Percentiles rank a stretch among this genome's conserved stretches.
These are phyloP conservation scores for Cepaea nemoralis DNA, from an alignment of 1,140 invertebrate genomes.

Conservation along the genomic window DNA sequence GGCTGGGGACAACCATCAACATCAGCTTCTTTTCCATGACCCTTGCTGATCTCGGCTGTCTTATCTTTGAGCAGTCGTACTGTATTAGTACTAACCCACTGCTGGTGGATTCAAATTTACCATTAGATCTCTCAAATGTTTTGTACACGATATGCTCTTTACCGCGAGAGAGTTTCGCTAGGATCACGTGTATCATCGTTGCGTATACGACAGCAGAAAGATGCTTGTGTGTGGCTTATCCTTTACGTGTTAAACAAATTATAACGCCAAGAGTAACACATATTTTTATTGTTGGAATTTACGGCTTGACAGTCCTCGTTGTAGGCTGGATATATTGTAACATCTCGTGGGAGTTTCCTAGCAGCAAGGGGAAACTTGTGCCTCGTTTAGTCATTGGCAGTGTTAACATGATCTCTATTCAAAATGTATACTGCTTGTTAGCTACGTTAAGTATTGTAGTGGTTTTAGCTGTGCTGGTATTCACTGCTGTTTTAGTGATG, in stretches of 20 bases:
- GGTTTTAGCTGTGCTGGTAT: not conserved
- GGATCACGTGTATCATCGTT: not conserved
- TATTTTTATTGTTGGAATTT: not conserved
- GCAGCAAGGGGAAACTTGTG: not conserved
- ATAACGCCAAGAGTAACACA: not conserved
- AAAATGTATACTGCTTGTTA: not conserved
- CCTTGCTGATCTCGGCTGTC: not conserved
- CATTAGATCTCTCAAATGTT: not conserved
- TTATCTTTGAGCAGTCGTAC: not conserved
- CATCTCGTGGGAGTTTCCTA: not conserved
- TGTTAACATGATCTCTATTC: not conserved
- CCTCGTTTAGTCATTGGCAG: not conserved
- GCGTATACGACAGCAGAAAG: constrained; percentile 1
- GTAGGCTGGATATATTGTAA: not conserved
- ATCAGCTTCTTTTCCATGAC: not conserved
- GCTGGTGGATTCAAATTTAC: not conserved
- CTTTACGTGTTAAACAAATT: not conserved
- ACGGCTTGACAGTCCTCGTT: not conserved
- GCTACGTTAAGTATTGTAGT: not conserved
- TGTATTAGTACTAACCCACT: not conserved
- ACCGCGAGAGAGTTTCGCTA: not conserved
- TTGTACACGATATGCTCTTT: not conserved
- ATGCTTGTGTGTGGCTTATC: not conserved
- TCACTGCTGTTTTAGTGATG: not conserved
- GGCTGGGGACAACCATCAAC: not conserved